Percentiles rank a stretch among this genome's conserved stretches.
Evolutionary conservation across 2,113 vertebrate genomes (phyloP).

Genomic region (Colinus virginianus): DNA sequence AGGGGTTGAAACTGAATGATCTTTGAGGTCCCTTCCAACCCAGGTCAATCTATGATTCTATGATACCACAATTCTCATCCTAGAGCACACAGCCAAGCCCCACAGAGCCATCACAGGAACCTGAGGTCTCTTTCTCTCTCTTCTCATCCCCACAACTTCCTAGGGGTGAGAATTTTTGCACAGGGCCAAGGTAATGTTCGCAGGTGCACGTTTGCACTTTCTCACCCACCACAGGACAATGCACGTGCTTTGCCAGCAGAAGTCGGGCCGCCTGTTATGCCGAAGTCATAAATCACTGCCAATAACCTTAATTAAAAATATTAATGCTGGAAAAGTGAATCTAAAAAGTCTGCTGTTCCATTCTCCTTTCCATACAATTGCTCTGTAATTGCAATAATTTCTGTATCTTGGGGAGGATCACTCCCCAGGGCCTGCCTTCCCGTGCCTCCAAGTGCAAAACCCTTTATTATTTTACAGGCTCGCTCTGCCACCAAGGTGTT

Average conservation of each 20-base stretch:
- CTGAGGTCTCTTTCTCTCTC: background rate
- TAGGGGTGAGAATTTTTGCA: background rate
- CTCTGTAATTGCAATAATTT: slow-evolving; percentile 64
- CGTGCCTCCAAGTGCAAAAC: slow-evolving; percentile 49
- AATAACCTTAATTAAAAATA: slow-evolving; percentile 73
- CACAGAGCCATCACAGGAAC: background rate
- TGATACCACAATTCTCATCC: too few relatives aligned
- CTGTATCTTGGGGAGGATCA: slow-evolving; percentile 24
- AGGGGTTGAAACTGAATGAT: too few relatives aligned
- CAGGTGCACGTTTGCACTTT: background rate
- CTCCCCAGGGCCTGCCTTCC: slow-evolving; percentile 40
- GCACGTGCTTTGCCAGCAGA: background rate
- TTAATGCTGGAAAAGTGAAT: slow-evolving; percentile 49
- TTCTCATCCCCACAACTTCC: background rate
- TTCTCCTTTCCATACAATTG: background rate
- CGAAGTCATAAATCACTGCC: slow-evolving; percentile 50
- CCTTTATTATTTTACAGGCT: slow-evolving; percentile 52
- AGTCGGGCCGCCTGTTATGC: background rate
- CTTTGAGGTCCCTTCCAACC: too few relatives aligned
- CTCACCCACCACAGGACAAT: background rate
- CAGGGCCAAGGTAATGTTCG: background rate
- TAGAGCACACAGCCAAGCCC: background rate
- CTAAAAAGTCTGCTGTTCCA: slow-evolving; percentile 47
- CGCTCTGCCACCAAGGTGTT: slow-evolving; percentile 43
- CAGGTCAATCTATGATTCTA: too few relatives aligned